These are phyloP conservation scores for Microdon myrmicae DNA, from an alignment of 2,888 invertebrate species.

Conservation along the genomic window DNA sequence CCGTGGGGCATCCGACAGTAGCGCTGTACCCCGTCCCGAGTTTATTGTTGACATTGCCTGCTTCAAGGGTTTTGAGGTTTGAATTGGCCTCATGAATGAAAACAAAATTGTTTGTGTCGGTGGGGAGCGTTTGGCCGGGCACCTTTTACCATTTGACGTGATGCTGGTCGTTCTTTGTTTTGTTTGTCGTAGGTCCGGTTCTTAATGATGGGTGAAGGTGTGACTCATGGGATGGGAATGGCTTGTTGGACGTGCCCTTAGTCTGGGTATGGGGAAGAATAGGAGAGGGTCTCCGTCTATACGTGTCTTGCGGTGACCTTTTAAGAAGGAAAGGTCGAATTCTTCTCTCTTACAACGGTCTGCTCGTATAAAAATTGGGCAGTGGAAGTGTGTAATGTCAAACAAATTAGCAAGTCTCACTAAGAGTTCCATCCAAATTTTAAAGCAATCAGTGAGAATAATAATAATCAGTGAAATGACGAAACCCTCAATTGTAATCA, in stretches of 20 bases:
- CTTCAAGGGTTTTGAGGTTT: constrained; percentile 15
- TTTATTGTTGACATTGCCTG: constrained; percentile 38
- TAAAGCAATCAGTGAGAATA: too few species aligned
- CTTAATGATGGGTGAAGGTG: neutral
- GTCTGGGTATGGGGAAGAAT: too few species aligned
- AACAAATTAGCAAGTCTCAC: too few species aligned
- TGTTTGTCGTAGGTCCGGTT: constrained; percentile 33
- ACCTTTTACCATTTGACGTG: neutral
- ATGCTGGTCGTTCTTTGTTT: constrained; percentile 36
- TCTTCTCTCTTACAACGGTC: too few species aligned
- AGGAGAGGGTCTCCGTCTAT: too few species aligned
- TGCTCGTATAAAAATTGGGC: too few species aligned
- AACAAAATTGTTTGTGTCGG: constrained; percentile 31
- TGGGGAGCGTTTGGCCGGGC: constrained; percentile 5
- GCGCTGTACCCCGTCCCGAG: constrained; percentile 15
- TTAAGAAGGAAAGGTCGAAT: too few species aligned
- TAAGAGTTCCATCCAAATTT: too few species aligned
- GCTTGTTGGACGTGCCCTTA: neutral
- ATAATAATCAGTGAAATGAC: too few species aligned
- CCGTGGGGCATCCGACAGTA: constrained; percentile 8
- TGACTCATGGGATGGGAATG: constrained; percentile 7
- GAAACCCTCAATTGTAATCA: too few species aligned
- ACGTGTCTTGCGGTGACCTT: too few species aligned
- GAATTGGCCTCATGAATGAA: constrained; percentile 48
- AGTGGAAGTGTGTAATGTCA: too few species aligned